Base-by-base conservation (phyloP, 2,113 vertebrate species). In the Zingel zingel region DNA sequence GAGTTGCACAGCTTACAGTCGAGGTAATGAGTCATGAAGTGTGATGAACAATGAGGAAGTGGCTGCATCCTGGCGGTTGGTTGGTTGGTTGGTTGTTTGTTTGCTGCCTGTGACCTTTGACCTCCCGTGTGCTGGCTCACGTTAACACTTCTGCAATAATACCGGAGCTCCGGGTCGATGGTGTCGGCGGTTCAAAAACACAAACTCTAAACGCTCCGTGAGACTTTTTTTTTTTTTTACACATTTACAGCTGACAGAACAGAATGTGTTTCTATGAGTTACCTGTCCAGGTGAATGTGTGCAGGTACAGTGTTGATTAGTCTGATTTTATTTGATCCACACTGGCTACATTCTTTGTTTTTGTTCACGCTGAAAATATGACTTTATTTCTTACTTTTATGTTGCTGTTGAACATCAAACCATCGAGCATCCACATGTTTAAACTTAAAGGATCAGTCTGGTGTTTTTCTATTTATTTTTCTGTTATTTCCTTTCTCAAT, bases 271-370 rank as follows among this genome's bases (percentile, higher is more conserved):
- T 66, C 12, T 50, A 13, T 33, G 30, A 8, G 47, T 64, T 50
- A 21, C 73, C 68, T 73, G 82, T 74, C 33, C 69, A 74, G 82
- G 75, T 83, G 81, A 70, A 45, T 10, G 18, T 48, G 68, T 48
- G 77, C 77, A 71, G 67, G 58, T 69, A 39, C 65, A 75, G 72
- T 54, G 30, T 63, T 50, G 23, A 68, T 54, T 12, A 8, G 67
- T 61, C 53, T 27, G 57, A 58, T 56, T 71, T 83, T 51, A 71
- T 27, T 68, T 56, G 16, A 48, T 69, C 48, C 8, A 54, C 68
- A 64, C 67, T 71, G 77, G 63, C 51, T 36, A 2, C 50, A 10
- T 15, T 69, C n/a, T 23, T 25, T n/a, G 4, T 58, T 78, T 15
- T 33, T 33, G 27, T 65, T 73, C 56, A n/a, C 45, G 51, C 16